Evolutionary conservation across 2,888 invertebrate genomes (phyloP).

Genomic region (Melipona beecheii): DNA sequence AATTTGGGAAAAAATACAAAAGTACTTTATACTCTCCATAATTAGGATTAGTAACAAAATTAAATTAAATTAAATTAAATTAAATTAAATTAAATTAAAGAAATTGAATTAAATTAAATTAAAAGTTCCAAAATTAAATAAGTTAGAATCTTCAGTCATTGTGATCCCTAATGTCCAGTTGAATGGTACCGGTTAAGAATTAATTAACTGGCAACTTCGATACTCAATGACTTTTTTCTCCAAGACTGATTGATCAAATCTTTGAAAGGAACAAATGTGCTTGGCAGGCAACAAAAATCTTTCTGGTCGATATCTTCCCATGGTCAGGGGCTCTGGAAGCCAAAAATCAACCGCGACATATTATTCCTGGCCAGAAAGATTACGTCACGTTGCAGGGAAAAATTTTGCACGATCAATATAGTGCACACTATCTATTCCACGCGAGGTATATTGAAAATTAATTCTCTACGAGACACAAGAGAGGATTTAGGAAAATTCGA

Average conservation of each 20-base stretch:
- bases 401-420: slow-evolving; percentile 72
- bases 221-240: background rate
- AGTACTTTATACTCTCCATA: too few relatives aligned
- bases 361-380: slow-evolving; percentile 59
- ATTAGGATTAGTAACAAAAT: too few relatives aligned
- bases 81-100: too few relatives aligned
- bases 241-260: slow-evolving; percentile 15
- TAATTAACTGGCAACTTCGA: background rate
- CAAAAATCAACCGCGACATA: slow-evolving; percentile 21
- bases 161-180: too few relatives aligned
- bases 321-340: slow-evolving; percentile 21
- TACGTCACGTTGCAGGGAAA: slow-evolving; percentile 69
- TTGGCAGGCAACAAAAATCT: slow-evolving; percentile 13
- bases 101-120: too few relatives aligned
- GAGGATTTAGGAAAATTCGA: background rate
- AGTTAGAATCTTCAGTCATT: too few relatives aligned
- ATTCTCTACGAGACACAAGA: background rate
- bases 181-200: too few relatives aligned
- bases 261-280: background rate
- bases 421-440: slow-evolving; percentile 22
- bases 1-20: too few relatives aligned
- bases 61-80: too few relatives aligned
- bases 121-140: too few relatives aligned
- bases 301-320: slow-evolving; percentile 22
- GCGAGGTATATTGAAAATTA: slow-evolving; percentile 37